phyloP scores from a whole-genome alignment of 1,140 invertebrate species.

The Pseudomyrmex sp. region DNA sequence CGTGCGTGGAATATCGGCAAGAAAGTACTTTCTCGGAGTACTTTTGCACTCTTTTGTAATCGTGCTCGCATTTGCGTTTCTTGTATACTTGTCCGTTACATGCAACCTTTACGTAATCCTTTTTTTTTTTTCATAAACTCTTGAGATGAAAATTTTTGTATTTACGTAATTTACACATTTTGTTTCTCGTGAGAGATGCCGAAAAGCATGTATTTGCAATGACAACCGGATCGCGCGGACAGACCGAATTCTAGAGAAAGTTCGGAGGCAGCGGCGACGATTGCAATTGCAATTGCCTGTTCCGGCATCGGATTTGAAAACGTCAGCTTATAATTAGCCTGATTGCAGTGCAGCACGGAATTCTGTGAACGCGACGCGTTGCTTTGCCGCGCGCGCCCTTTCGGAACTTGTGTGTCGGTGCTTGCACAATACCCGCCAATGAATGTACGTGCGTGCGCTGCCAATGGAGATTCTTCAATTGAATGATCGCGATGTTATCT shows the following conservation, averaged over 20 bases:
- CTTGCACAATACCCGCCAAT: constrained; percentile 56
- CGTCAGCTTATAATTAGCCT: constrained; percentile 46
- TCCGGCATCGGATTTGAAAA: constrained; percentile 50
- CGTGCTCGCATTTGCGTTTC: constrained; percentile 28
- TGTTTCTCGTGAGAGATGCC: too few species aligned
- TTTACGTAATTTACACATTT: too few species aligned
- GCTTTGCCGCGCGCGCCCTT: constrained; percentile 13
- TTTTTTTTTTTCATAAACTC: background rate
- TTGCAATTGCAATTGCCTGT: background rate
- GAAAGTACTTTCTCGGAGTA: constrained; percentile 65
- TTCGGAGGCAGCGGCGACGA: background rate
- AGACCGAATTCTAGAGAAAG: constrained; percentile 33
- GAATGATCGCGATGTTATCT: constrained; percentile 58
- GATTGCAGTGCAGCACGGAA: constrained; percentile 42
- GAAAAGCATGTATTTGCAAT: background rate
- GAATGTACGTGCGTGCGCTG: constrained; percentile 48
- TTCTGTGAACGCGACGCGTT: constrained; percentile 26
- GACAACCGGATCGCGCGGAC: background rate
- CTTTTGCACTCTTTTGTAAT: constrained; percentile 42
- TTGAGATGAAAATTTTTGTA: too few species aligned
- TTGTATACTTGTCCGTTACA: background rate
- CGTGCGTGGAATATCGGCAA: constrained; percentile 62
- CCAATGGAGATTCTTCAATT: constrained; percentile 54
- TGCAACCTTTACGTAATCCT: background rate
- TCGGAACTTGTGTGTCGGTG: constrained; percentile 2